Base-by-base conservation (phyloP, 2,888 invertebrate species). In the Drosophila meridiana region DNA sequence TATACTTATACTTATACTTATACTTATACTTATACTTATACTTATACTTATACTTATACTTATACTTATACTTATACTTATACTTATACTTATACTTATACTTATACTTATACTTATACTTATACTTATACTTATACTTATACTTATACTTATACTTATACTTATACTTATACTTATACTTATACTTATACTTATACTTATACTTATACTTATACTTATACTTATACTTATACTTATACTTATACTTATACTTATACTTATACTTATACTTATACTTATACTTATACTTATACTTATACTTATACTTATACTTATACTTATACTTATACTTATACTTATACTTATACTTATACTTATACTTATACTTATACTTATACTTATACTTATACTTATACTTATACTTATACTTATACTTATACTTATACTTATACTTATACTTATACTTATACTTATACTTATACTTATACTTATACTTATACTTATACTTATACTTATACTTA, bases 1-100 rank as follows among this genome's bases (percentile, higher is more conserved):
- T 45, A 45, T 45, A 45, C 45, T 45, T 45, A 45, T 45, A 45
- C 45, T 45, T 45, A 45, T 45, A 45, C 45, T 45, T 45, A 45
- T 45, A 45, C 45, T 45, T 45, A 45, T 45, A 45, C 45, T 45
- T 45, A 45, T 45, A 45, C 45, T 45, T 45, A 45, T 45, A 45
- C 45, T 45, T 45, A 45, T 45, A 45, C 45, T 45, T 45, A 45
- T 45, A 45, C 45, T 45, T 45, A 45, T 45, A 45, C 45, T 45
- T 45, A 45, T 45, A 45, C 45, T 45, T 45, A 45, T 45, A 45
- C 45, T 45, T 45, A 45, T 45, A 45, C 45, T 45, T 45, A 45
- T 45, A 45, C 45, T 45, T 45, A 45, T 45, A 45, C 45, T 45
- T 45, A 45, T 45, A 45, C 45, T 26, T 45, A 26, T 45, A 45